Base-by-base conservation (phyloP, 2,888 invertebrate genomes). In the Drosophila borealis region DNA sequence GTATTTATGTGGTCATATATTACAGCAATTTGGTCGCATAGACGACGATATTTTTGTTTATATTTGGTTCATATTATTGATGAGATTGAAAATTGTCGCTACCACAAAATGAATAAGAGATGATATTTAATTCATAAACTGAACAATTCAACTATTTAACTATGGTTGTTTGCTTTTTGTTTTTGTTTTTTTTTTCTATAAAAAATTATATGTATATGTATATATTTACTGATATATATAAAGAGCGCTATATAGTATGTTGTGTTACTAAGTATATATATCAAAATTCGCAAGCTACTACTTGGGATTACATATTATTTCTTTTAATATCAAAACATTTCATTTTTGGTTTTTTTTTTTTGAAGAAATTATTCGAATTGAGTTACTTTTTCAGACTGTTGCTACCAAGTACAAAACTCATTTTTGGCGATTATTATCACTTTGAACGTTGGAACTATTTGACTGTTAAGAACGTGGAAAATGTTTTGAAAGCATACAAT, bases 251-350 rank as follows among this genome's bases (percentile, higher is more conserved):
- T 62, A 56, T 62, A n/a, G n/a, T n/a, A 56, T 68, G 64, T 76
- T 78, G 64, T 64, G 49, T 74, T 65, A 75, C 68, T 77, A 62
- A 61, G 60, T 70, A 80, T 61, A 57, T 65, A 55, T 61, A 69
- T 78, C 80, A 86, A 81, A 81, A 80, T 83, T 70, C 67, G 70
- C 87, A 82, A 82, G 75, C 82, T 83, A 63, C 82, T 83, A 87
- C 67, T 73, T 68, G 70, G 70, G 80, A 73, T 81, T 76, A 65
- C 29, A 63, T 19, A 48, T 19, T 55, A 34, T 65, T 37, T 65
- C 45, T 61, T 51, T 51, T 41, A 62, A 59, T 65, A 72, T 67
- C 62, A 83, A 80, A 83, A 81, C 74, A 81, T 78, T 83, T 81
- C 86, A 74, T 70, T 73, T 48, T 55, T 42, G 8, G n/a, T 17